Evolutionary conservation across 2,888 invertebrate genomes (phyloP).

Genomic region (Cordilura impudica): DNA sequence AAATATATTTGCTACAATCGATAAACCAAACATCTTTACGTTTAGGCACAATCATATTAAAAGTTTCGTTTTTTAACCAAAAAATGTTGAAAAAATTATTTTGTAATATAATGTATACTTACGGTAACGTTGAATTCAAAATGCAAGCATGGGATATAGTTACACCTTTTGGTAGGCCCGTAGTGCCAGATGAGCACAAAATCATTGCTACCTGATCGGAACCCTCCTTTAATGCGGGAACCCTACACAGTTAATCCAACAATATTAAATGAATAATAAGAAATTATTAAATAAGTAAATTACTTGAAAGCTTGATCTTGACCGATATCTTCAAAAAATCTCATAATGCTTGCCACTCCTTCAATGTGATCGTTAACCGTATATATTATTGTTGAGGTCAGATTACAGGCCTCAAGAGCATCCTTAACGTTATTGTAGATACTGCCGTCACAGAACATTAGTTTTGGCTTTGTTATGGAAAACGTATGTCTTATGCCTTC

Average conservation of each 20-base stretch:
- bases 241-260: not conserved
- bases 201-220: constrained; percentile 61
- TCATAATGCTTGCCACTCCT: constrained; percentile 44
- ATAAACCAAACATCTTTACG: too few species aligned
- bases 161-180: constrained; percentile 64
- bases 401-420: constrained; percentile 58
- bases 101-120: not conserved
- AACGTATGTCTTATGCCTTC: constrained; percentile 67
- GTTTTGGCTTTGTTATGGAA: constrained; percentile 65
- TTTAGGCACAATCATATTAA: too few species aligned
- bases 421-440: constrained; percentile 58
- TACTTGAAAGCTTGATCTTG: constrained; percentile 32
- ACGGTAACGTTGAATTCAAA: constrained; percentile 29
- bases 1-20: too few species aligned
- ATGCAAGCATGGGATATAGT: constrained; percentile 62
- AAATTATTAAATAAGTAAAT: not conserved
- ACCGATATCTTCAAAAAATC: constrained; percentile 25
- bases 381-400: constrained; percentile 55
- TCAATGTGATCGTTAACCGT: constrained; percentile 64
- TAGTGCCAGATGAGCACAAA: constrained; percentile 65
- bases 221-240: constrained; percentile 40
- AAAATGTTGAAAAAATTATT: too few species aligned
- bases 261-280: not conserved
- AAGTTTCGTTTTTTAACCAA: too few species aligned
- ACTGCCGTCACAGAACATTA: constrained; percentile 68